Evolutionary conservation across 2,888 invertebrate species (phyloP).

Genomic region (Noctua comes): DNA sequence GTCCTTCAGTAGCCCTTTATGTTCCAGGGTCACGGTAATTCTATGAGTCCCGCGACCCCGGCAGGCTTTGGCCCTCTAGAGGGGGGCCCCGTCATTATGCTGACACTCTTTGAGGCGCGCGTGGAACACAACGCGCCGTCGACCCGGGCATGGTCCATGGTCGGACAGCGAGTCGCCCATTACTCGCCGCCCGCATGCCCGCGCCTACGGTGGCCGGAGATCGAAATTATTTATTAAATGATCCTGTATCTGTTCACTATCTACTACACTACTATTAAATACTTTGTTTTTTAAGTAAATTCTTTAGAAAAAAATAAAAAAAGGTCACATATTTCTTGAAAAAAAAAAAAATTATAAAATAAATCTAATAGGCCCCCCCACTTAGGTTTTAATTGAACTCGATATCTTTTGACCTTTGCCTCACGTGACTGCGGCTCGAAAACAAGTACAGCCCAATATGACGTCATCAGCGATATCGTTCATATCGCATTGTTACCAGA

Average conservation of each 20-base stretch:
- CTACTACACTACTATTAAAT: background rate
- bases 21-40: too few relatives aligned
- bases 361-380: constrained; percentile 32
- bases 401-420: constrained; percentile 55
- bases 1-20: too few relatives aligned
- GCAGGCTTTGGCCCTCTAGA: too few relatives aligned
- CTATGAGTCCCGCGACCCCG: too few relatives aligned
- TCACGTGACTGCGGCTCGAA: constrained; percentile 60
- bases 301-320: background rate
- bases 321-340: constrained; percentile 6
- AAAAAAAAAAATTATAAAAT: constrained; percentile 41
- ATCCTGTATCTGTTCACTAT: background rate
- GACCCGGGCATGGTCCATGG: too few relatives aligned
- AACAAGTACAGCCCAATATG: constrained; percentile 56
- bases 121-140: too few relatives aligned
- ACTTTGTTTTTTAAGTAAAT: background rate
- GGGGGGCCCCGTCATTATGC: too few relatives aligned
- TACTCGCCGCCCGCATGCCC: too few relatives aligned
- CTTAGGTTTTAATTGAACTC: constrained; percentile 38
- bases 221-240: background rate
- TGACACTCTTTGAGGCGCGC: too few relatives aligned
- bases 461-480: constrained; percentile 51
- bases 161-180: too few relatives aligned
- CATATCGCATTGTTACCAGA: constrained; percentile 19
- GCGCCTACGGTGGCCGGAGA: too few relatives aligned